These are phyloP conservation scores for Cotesia typhae DNA, from an alignment of 1,140 invertebrate species.

Conservation along the genomic window DNA sequence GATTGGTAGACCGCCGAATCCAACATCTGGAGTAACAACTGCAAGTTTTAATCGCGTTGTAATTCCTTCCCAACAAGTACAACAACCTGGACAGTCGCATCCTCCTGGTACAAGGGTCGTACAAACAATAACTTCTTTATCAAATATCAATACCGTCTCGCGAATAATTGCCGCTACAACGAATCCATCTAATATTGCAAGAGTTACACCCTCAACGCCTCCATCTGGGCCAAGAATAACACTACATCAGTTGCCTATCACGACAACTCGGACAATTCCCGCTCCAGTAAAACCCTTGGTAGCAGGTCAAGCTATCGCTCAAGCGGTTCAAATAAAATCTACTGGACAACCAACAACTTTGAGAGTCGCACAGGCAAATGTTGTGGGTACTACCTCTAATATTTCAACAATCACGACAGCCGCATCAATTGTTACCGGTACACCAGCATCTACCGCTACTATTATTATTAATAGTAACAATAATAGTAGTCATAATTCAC, in stretches of 20 bases:
- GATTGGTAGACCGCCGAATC: slow-evolving; percentile 55
- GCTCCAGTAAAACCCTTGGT: slow-evolving; percentile 52
- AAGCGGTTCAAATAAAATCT: slow-evolving; percentile 47
- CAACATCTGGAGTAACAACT: slow-evolving; percentile 49
- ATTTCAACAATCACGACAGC: slow-evolving; percentile 20
- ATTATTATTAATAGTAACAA: slow-evolving; percentile 48
- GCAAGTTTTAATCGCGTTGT: slow-evolving; percentile 59
- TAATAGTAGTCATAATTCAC: slow-evolving; percentile 34
- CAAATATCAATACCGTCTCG: slow-evolving; percentile 55
- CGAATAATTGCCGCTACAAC: slow-evolving; percentile 59
- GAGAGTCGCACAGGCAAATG: slow-evolving; percentile 33
- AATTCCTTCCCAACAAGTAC: slow-evolving; percentile 56
- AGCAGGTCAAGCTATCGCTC: slow-evolving; percentile 51
- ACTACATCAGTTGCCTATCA: slow-evolving; percentile 58
- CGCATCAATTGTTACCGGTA: slow-evolving; percentile 20
- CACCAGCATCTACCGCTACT: slow-evolving; percentile 48
- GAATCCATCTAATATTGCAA: slow-evolving; percentile 49
- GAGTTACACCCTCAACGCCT: slow-evolving; percentile 54
- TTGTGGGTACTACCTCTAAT: slow-evolving; percentile 23
- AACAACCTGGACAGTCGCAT: slow-evolving; percentile 42
- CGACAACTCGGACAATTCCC: slow-evolving; percentile 51
- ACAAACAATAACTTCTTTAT: slow-evolving; percentile 59
- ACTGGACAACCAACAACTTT: slow-evolving; percentile 41
- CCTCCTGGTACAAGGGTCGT: slow-evolving; percentile 53
- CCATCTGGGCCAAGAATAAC: slow-evolving; percentile 58